phyloP scores from a whole-genome alignment of 64 coral and sea anemone genomes.

The Orbicella faveolata region DNA sequence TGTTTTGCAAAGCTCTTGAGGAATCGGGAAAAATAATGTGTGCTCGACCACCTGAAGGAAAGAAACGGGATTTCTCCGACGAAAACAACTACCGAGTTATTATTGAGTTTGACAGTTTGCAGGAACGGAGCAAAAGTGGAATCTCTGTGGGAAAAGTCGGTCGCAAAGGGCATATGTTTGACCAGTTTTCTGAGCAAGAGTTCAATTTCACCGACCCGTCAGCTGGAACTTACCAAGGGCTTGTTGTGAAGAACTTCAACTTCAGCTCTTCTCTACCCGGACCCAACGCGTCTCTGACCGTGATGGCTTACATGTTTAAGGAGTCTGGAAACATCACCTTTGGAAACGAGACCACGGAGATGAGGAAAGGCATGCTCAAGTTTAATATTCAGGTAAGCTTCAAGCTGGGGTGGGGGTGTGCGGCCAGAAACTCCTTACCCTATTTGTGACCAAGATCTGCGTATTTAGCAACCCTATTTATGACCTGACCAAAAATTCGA shows the following conservation, averaged over 20 bases:
- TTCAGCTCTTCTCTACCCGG: neutral
- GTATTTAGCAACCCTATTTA: too few relatives aligned
- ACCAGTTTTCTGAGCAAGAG: neutral
- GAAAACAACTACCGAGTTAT: neutral
- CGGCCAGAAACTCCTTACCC: too few relatives aligned
- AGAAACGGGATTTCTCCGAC: conserved; percentile 2
- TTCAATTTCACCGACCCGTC: neutral
- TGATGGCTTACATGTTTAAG: conserved; percentile 39
- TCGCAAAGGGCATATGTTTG: neutral
- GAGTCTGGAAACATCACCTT: conserved; percentile 26
- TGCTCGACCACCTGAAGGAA: neutral
- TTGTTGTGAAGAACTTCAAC: conserved; percentile 21
- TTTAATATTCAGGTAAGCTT: conserved; percentile 24
- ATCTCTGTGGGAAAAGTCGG: neutral
- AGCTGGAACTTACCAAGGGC: neutral
- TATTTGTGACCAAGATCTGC: too few relatives aligned
- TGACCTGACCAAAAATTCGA: too few relatives aligned
- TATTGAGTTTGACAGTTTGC: conserved; percentile 25
- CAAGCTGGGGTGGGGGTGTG: too few relatives aligned
- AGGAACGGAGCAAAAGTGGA: conserved; percentile 8
- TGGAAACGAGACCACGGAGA: conserved; percentile 26
- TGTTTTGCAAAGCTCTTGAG: conserved; percentile 13
- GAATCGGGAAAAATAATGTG: conserved; percentile 10
- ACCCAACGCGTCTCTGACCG: neutral
- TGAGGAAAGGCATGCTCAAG: conserved; percentile 44